A percentile compares a stretch with the other conserved stretches of the same genome.
Conservation (phyloP, 2,113 vertebrate genomes). For the Ammodytes marinus region DNA sequence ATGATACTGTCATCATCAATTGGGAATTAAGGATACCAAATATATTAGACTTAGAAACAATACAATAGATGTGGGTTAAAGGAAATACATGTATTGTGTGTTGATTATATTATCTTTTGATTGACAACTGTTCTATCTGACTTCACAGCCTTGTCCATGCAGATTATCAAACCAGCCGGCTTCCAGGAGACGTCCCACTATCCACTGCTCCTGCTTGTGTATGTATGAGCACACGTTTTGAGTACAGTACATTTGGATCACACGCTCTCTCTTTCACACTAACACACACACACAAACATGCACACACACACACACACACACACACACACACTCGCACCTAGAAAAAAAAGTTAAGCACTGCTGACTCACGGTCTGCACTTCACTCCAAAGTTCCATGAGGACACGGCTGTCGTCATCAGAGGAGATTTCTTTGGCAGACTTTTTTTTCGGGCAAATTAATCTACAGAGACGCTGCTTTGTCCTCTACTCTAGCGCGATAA, state of each 20-base stretch:
- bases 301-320: no score
- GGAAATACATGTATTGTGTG: neutral
- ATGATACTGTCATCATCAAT: neutral
- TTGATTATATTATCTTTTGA: neutral
- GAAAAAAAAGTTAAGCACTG: neutral
- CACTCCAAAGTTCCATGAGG: neutral
- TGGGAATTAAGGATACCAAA: neutral
- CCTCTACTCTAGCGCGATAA: slow-evolving; percentile 9
- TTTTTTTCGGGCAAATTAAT: slow-evolving; percentile 48
- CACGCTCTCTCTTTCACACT: neutral
- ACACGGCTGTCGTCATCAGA: neutral
- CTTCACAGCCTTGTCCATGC: slow-evolving; percentile 88
- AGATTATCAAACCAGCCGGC: slow-evolving; percentile 94
- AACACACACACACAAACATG: no score
- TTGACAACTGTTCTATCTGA: neutral
- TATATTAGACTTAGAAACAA: neutral
- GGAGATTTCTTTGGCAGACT: slow-evolving; percentile 13
- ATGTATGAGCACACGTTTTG: slow-evolving; percentile 74
- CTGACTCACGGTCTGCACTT: neutral
- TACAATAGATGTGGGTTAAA: neutral
- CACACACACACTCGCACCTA: neutral
- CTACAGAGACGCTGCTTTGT: slow-evolving; percentile 5
- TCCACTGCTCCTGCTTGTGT: slow-evolving; percentile 94
- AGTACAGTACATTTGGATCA: neutral
- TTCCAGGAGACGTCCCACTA: slow-evolving; percentile 90